Evolutionary conservation across 2,888 invertebrate species (phyloP), one percentile per base, ranked within the genome.

Genomic region (Siphonodentalium dalli): DNA sequence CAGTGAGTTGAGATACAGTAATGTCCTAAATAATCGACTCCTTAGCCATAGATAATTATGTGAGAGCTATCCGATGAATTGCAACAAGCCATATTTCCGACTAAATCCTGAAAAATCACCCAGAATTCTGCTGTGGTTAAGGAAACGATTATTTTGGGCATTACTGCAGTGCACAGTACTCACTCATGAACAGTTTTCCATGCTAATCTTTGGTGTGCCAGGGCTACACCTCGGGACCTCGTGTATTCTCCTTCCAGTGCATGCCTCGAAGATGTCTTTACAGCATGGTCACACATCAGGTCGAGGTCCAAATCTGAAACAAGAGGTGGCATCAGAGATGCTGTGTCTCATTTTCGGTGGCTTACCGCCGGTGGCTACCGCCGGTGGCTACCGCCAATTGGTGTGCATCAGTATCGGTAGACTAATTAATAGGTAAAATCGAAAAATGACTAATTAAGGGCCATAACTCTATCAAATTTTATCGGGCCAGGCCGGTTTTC

Each of bases 161-260:
- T n/a, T n/a, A n/a, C n/a, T 27, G 28, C 9, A 20, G 31, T 15
- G 43, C 43, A 11, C 5, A 9, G 3, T 34, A 34, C 7, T 2
- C 15, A 34, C 15, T 34, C 2, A 33, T 18, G 15, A 34, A 7
- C 15, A 34, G 20, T 34, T 5, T 73, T 65, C 70, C 71, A 73
- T n/a, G 74, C 69, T 9, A 76, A 65, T 28, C 75, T 51, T 44
- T 77, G 75, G 47, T 73, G 68, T 71, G 72, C 72, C 20, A 76
- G 55, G 1, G 75, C 75, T 24, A 66, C 61, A 20, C 69, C 63
- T 23, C 78, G 54, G 3, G 75, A 68, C 54, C 63, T 52, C 1
- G 72, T 69, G 54, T 73, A 78, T 47, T 64, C 54, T 4, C 78
- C 78, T 13, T 68, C 61, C 37, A 73, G 56, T 5, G 75, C 76